These are phyloP conservation scores for Caenorhabditis macrosperma DNA, from an alignment of 2,888 invertebrate species.

Conservation along the genomic window DNA sequence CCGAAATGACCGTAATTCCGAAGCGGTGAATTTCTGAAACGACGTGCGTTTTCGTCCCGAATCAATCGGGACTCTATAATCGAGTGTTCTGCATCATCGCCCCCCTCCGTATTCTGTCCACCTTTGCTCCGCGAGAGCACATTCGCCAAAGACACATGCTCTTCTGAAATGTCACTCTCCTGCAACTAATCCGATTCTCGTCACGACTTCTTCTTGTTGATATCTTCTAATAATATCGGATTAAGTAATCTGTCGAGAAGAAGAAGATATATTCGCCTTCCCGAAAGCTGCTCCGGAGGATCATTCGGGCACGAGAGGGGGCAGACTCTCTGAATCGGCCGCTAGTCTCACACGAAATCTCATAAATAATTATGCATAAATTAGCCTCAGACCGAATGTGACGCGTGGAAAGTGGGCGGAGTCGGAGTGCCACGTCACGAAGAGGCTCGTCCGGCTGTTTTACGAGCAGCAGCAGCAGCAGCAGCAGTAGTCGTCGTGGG, in stretches of 20 bases:
- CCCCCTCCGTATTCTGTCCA: neutral
- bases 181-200: slow-evolving; percentile 8
- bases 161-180: slow-evolving; percentile 1
- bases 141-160: neutral
- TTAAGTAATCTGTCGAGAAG: neutral
- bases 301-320: neutral
- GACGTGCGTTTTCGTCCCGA: no score
- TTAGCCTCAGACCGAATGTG: neutral
- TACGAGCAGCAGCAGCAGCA: no score
- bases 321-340: neutral
- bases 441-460: neutral
- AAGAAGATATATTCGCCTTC: neutral
- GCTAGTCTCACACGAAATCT: slow-evolving; percentile 2
- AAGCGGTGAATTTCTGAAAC: no score
- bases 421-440: slow-evolving; percentile 7
- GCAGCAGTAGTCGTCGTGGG: slow-evolving; percentile 7
- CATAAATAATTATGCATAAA: slow-evolving; percentile 14
- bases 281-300: neutral
- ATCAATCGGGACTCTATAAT: no score
- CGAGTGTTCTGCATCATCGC: neutral
- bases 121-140: neutral
- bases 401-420: neutral
- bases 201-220: neutral
- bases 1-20: no score
- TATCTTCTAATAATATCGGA: slow-evolving; percentile 12